Evolutionary conservation across 1,140 invertebrate species (phyloP), one percentile per base, ranked within the genome.

Genomic region (Saxidomus purpurata): DNA sequence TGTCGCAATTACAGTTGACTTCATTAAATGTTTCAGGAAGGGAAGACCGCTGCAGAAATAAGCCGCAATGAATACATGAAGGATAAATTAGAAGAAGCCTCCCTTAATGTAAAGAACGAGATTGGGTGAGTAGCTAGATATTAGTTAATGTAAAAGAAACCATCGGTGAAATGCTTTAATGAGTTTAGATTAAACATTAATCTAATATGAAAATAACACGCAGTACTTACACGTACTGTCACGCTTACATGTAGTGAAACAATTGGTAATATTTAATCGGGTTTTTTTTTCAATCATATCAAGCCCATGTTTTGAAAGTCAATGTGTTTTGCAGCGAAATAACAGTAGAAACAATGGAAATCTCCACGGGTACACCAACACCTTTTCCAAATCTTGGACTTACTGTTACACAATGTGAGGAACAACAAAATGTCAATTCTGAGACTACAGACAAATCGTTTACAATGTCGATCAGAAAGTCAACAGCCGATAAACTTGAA

Each of bases 381-480:
- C 40, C 80, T 40, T 83, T 83, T 59, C 55, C 59, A 36, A 67
- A 63, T 52, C 55, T 83, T 28, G 80, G 80, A n/a, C 25, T 82
- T 0, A 63, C 34, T 6, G 59, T 82, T 40, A 49, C 22, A 36
- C 3, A 6, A 25, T 19, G 19, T 13, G 28, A 47, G 31, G 31
- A 52, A 6, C 8, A 22, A 40, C 13, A 38, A 13, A n/a, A n/a
- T n/a, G n/a, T n/a, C n/a, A n/a, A n/a, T n/a, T n/a, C n/a, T n/a
- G n/a, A n/a, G n/a, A n/a, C n/a, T n/a, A n/a, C n/a, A 40, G 34
- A 43, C 8, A 63, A 43, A n/a, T 63, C n/a, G 6, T 79, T 83
- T 47, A 67, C 55, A 8, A 38, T 83, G 55, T 28, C 31, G 22
- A 83, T 83, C 31, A 43, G 34, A 28, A 43, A 52, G 25, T 15